phyloP scores from a whole-genome alignment of 2,888 invertebrate genomes.

The Boloria euphrosyne region DNA sequence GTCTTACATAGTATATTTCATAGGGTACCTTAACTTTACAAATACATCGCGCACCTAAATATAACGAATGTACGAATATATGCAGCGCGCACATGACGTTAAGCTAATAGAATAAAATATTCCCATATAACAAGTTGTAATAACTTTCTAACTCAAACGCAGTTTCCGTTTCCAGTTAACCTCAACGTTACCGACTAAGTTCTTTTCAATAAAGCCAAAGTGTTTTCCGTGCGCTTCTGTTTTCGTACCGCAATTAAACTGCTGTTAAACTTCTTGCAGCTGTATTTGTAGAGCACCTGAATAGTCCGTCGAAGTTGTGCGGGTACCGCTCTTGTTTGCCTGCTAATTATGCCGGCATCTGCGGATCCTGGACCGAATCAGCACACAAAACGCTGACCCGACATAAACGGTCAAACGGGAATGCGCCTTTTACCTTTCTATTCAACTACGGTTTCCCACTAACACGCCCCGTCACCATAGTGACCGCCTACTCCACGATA shows the following conservation, averaged over 20 bases:
- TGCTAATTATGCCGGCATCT: constrained; percentile 74
- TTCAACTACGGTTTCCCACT: constrained; percentile 65
- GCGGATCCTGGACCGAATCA: constrained; percentile 58
- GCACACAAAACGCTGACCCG: constrained; percentile 73
- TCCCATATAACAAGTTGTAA: constrained; percentile 52
- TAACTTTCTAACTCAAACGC: constrained; percentile 55
- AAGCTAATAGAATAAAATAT: constrained; percentile 28
- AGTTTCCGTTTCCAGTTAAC: constrained; percentile 46
- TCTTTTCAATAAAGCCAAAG: constrained; percentile 76
- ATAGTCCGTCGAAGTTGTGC: constrained; percentile 74
- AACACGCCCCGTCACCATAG: constrained; percentile 70
- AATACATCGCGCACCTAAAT: background rate
- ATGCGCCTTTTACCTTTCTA: constrained; percentile 68
- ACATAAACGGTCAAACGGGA: constrained; percentile 73
- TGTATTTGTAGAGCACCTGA: constrained; percentile 79
- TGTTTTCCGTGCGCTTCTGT: constrained; percentile 77
- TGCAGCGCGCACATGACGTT: background rate
- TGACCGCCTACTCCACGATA: constrained; percentile 68
- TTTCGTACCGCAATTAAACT: constrained; percentile 80
- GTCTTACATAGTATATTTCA: background rate
- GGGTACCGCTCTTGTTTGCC: constrained; percentile 74
- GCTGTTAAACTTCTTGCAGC: constrained; percentile 81
- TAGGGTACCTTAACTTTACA: background rate
- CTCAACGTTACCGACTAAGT: constrained; percentile 58
- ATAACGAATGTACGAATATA: background rate